phyloP scores from a whole-genome alignment of 2,888 invertebrate species.

The Lamproptera curius region DNA sequence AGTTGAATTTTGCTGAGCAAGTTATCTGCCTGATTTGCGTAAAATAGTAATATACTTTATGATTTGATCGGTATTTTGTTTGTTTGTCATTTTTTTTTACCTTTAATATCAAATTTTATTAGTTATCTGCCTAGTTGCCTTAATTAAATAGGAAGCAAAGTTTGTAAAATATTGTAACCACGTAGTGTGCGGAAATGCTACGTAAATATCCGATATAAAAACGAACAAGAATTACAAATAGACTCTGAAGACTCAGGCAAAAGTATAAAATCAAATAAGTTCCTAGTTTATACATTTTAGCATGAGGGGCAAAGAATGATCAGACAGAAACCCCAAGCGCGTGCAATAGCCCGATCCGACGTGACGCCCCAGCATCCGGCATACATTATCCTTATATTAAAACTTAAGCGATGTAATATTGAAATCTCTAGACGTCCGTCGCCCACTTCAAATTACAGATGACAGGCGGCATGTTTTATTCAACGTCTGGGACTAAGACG shows the following conservation, averaged over 20 bases:
- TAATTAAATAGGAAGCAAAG: not conserved
- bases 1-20: no score
- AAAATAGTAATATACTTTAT: no score
- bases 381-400: constrained; percentile 26
- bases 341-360: not conserved
- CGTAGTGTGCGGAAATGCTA: no score
- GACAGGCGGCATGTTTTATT: constrained; percentile 60
- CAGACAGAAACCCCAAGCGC: not conserved
- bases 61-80: no score
- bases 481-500: constrained; percentile 52
- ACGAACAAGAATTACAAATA: not conserved
- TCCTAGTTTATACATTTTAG: no score
- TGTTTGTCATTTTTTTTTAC: no score
- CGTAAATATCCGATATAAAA: not conserved
- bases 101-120: not conserved
- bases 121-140: not conserved
- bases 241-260: not conserved
- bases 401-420: constrained; percentile 31
- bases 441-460: constrained; percentile 63
- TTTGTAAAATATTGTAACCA: no score
- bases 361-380: constrained; percentile 6
- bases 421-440: constrained; percentile 49
- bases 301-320: not conserved
- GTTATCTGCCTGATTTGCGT: no score
- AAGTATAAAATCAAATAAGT: not conserved